A percentile compares a stretch with the other conserved stretches of the same genome.
Evolutionary conservation across 2,888 invertebrate genomes (phyloP).

Genomic region (Troilus luridus): DNA sequence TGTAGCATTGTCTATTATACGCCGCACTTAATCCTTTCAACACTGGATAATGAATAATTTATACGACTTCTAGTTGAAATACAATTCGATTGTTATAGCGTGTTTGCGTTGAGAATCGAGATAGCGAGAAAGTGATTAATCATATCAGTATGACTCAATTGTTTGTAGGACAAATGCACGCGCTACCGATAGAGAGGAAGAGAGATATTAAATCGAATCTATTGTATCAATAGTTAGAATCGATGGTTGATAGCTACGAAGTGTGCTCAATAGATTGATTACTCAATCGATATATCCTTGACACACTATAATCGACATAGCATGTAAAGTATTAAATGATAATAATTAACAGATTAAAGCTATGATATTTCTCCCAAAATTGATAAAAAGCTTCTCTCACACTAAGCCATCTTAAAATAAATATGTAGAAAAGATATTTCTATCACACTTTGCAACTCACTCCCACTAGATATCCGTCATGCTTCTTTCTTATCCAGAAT

Average conservation of each 20-base stretch:
- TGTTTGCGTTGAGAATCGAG: neutral
- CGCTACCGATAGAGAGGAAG: neutral
- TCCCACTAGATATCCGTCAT: too few species aligned
- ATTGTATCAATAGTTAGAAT: neutral
- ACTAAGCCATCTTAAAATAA: too few species aligned
- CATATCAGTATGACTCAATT: neutral
- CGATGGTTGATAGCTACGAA: neutral
- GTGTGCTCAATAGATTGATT: neutral
- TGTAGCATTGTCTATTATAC: neutral
- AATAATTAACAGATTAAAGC: too few species aligned
- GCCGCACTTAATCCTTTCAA: neutral
- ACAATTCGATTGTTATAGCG: neutral
- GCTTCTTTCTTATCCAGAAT: too few species aligned
- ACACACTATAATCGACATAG: neutral
- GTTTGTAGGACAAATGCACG: neutral
- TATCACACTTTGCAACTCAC: too few species aligned
- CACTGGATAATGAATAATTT: neutral
- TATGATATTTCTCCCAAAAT: too few species aligned
- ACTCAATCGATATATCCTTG: neutral
- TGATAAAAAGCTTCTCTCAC: too few species aligned
- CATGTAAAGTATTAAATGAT: too few species aligned
- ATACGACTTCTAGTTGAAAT: neutral
- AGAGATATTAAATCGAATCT: neutral
- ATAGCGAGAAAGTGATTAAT: neutral
- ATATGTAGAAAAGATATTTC: too few species aligned